Conservation (phyloP, 2,888 invertebrate genomes). For the Temnothorax ravouxi region DNA sequence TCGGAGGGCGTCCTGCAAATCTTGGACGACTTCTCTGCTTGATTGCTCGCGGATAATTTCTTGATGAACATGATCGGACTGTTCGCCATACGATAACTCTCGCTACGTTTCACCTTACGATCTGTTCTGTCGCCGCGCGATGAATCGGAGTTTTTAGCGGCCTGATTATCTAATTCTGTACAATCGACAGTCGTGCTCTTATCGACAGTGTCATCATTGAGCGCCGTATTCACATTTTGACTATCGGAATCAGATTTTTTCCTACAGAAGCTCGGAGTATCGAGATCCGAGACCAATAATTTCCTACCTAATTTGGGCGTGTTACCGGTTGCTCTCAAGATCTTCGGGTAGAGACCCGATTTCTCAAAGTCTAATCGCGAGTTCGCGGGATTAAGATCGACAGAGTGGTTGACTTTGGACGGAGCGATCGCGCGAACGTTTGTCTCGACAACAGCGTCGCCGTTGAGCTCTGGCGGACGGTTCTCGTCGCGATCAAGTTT, state of each 20-base stretch:
- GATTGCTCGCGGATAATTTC: constrained; percentile 81
- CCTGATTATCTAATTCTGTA: constrained; percentile 37
- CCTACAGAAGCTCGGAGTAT: constrained; percentile 74
- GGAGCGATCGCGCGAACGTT: constrained; percentile 2
- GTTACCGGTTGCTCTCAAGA: constrained; percentile 77
- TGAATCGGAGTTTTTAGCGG: constrained; percentile 30
- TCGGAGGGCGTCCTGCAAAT: constrained; percentile 84
- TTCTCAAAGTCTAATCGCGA: constrained; percentile 76
- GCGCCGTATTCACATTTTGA: constrained; percentile 29
- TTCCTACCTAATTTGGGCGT: constrained; percentile 83
- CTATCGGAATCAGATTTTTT: constrained; percentile 57
- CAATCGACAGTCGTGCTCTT: constrained; percentile 29
- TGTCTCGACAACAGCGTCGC: constrained; percentile 9
- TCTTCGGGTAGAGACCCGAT: constrained; percentile 75
- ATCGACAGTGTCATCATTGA: constrained; percentile 12
- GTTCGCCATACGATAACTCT: constrained; percentile 95
- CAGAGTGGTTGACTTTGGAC: constrained; percentile 7
- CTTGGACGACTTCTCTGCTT: constrained; percentile 78
- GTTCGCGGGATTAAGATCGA: constrained; percentile 40
- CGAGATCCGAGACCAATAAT: constrained; percentile 80
- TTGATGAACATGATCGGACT: constrained; percentile 90
- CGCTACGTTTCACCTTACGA: constrained; percentile 91
- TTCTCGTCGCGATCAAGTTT: constrained; percentile 73
- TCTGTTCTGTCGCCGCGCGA: constrained; percentile 65
- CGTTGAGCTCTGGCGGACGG: constrained; percentile 65